Conservation (phyloP, 2,888 invertebrate genomes). For the Bombylius discolor region DNA sequence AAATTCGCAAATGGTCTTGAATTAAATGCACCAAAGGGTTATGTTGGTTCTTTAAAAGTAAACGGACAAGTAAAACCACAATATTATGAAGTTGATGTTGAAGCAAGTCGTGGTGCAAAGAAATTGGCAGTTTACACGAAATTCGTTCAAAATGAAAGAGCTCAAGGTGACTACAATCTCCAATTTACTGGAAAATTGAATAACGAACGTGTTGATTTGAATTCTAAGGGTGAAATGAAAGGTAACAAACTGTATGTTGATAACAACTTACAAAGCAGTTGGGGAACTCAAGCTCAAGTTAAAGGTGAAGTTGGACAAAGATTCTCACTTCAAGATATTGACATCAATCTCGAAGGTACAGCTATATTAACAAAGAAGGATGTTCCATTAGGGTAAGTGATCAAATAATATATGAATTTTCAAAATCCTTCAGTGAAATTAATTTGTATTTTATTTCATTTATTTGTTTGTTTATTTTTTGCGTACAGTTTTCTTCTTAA, state of each 20-base stretch:
- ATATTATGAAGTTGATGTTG: slow-evolving; percentile 43
- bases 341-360: slow-evolving; percentile 26
- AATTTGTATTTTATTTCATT: too few species aligned
- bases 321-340: slow-evolving; percentile 24
- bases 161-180: slow-evolving; percentile 39
- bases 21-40: slow-evolving; percentile 6
- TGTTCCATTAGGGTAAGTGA: slow-evolving; percentile 15
- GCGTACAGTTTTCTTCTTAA: slow-evolving; percentile 22
- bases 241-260: slow-evolving; percentile 26
- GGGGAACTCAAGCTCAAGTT: slow-evolving; percentile 25
- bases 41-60: slow-evolving; percentile 23
- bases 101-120: slow-evolving; percentile 45
- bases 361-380: slow-evolving; percentile 24
- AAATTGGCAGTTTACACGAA: slow-evolving; percentile 41
- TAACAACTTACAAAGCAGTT: slow-evolving; percentile 25
- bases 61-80: slow-evolving; percentile 47
- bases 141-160: slow-evolving; percentile 33
- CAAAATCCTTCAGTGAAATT: background rate
- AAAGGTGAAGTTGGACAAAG: slow-evolving; percentile 30
- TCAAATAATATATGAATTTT: background rate
- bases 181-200: slow-evolving; percentile 43
- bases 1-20: slow-evolving; percentile 15
- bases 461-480: too few species aligned
- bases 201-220: slow-evolving; percentile 25
- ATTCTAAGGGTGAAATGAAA: slow-evolving; percentile 26